Conservation (phyloP, 2,113 vertebrate species). For the Felis catus region DNA sequence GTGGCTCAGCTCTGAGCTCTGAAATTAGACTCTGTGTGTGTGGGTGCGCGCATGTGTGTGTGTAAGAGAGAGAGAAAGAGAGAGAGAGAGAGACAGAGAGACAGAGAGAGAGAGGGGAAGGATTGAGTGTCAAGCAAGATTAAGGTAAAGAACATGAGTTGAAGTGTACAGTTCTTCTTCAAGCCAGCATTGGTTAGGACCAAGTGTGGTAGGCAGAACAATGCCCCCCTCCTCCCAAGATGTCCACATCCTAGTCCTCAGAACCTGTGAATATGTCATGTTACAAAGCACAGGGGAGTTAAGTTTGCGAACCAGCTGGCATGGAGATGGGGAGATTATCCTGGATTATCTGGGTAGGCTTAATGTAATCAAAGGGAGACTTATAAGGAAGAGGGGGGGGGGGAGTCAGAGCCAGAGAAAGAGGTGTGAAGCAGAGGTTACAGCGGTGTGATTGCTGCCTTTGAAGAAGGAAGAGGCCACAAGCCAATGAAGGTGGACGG, state of each 20-base stretch:
- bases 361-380: neutral
- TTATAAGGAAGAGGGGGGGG: neutral
- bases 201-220: neutral
- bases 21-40: neutral
- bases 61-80: too few species aligned
- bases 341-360: neutral
- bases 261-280: neutral
- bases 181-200: neutral
- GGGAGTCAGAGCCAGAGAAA: neutral
- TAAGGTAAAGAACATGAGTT: neutral
- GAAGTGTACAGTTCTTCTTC: neutral
- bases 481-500: neutral
- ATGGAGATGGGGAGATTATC: neutral
- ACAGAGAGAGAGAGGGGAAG: neutral
- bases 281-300: neutral
- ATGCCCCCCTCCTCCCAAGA: neutral
- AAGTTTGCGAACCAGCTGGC: neutral
- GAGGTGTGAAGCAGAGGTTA: too few species aligned
- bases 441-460: neutral
- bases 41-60: too few species aligned
- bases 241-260: neutral
- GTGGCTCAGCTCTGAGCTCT: neutral
- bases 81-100: neutral
- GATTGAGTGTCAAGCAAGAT: neutral
- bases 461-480: neutral